Percentiles rank a stretch among this genome's conserved stretches.
These are phyloP conservation scores for Phorcus lineatus DNA, from an alignment of 2,888 invertebrate genomes.

Conservation along the genomic window DNA sequence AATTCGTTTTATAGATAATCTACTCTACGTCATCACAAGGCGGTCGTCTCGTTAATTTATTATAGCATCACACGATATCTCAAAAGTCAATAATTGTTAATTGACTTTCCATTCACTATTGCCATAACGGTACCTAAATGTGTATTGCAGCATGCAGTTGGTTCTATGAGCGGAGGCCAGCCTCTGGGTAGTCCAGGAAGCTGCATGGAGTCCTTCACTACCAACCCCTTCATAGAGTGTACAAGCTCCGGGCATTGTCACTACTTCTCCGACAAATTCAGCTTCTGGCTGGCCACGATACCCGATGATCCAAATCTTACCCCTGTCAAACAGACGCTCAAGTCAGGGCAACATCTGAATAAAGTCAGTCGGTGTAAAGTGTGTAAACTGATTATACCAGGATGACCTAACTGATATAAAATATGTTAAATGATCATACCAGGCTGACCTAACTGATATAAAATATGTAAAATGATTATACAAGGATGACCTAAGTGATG, in stretches of 20 bases:
- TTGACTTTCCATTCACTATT: no score
- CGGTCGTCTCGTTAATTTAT: no score
- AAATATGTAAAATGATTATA: no score
- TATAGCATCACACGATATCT: neutral
- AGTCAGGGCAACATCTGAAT: conserved; percentile 28
- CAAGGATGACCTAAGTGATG: no score
- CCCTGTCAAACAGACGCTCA: conserved; percentile 36
- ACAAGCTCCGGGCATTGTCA: conserved; percentile 61
- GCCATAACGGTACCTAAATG: neutral
- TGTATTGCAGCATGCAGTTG: conserved; percentile 50
- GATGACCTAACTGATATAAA: conserved; percentile 33
- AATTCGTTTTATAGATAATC: no score
- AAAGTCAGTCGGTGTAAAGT: conserved; percentile 44
- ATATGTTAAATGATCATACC: conserved; percentile 34
- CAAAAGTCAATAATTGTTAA: no score
- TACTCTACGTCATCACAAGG: no score
- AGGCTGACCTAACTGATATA: neutral
- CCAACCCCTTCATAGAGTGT: conserved; percentile 75
- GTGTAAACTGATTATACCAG: conserved; percentile 31
- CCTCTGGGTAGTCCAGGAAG: conserved; percentile 55
- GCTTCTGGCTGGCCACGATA: conserved; percentile 97
- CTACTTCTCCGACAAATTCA: conserved; percentile 87
- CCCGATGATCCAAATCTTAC: conserved; percentile 9
- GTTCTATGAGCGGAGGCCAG: conserved; percentile 55
- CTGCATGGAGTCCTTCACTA: conserved; percentile 66